Evolutionary conservation across 2,113 vertebrate species (phyloP).

Genomic region (Notechis scutatus): DNA sequence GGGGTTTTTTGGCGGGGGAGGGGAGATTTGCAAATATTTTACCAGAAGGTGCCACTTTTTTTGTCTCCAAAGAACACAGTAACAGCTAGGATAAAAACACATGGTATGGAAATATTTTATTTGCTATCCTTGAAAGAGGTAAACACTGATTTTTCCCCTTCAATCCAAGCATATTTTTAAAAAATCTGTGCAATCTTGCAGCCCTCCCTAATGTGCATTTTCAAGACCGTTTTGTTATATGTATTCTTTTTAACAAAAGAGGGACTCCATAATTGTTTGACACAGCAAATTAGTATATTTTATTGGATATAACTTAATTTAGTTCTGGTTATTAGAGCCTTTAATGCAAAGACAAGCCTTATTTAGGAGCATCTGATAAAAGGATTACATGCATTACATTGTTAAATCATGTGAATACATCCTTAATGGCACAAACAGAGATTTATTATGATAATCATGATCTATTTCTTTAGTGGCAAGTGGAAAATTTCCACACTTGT

Average conservation of each 20-base stretch:
- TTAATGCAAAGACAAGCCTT: not conserved
- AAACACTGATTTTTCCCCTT: not conserved
- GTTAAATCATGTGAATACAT: slow-evolving; percentile 32
- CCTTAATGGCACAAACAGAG: not conserved
- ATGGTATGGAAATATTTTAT: slow-evolving; percentile 8
- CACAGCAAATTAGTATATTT: slow-evolving; percentile 4
- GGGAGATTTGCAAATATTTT: slow-evolving; percentile 42
- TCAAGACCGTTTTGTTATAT: not conserved
- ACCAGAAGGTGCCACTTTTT: slow-evolving; percentile 20
- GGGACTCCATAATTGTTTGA: not conserved
- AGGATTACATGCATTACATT: slow-evolving; percentile 25
- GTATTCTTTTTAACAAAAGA: slow-evolving; percentile 8
- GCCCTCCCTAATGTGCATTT: not conserved
- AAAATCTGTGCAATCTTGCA: not conserved
- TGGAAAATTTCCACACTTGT: not conserved
- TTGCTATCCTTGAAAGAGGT: slow-evolving; percentile 3
- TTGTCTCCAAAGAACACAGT: slow-evolving; percentile 47
- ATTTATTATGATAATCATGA: slow-evolving; percentile 1
- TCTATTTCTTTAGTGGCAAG: not conserved
- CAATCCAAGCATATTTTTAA: not conserved
- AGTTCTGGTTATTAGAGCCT: slow-evolving; percentile 16
- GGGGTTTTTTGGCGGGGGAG: not conserved
- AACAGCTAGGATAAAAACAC: slow-evolving; percentile 20
- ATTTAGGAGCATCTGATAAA: slow-evolving; percentile 14
- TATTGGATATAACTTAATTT: slow-evolving; percentile 24